phyloP scores from a whole-genome alignment of 2,113 vertebrate genomes.

The Hyla sarda region DNA sequence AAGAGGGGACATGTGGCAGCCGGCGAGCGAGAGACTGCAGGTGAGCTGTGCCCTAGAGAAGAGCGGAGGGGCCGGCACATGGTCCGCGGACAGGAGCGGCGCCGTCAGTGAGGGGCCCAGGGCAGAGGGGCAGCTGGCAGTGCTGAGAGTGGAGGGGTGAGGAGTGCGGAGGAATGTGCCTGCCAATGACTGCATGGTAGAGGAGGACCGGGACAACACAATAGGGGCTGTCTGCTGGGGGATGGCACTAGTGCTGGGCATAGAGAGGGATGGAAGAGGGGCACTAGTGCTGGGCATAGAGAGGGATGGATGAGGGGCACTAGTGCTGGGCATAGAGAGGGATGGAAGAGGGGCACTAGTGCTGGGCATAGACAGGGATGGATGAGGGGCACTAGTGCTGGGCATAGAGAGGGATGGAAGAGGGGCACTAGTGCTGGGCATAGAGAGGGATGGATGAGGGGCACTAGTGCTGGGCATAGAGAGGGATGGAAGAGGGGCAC shows the following conservation, averaged over 20 bases:
- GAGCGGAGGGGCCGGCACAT: background rate
- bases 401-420: too few relatives aligned
- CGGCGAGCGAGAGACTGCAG: conserved; percentile 93
- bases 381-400: too few relatives aligned
- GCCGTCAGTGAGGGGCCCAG: background rate
- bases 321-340: too few relatives aligned
- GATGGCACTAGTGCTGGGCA: background rate
- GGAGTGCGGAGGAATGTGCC: background rate
- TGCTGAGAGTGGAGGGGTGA: background rate
- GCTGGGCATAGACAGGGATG: too few relatives aligned
- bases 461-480: too few relatives aligned
- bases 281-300: background rate
- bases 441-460: too few relatives aligned
- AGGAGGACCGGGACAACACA: background rate
- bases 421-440: too few relatives aligned
- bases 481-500: too few relatives aligned
- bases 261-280: background rate
- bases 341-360: too few relatives aligned
- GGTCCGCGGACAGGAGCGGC: background rate
- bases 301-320: background rate
- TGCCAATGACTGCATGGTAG: too few relatives aligned
- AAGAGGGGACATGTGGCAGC: conserved; percentile 87
- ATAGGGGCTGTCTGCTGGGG: background rate
- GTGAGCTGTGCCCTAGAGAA: conserved; percentile 68
- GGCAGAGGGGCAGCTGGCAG: conserved; percentile 22